Conservation (phyloP, 2,888 invertebrate genomes). For the Osmoderma eremita region DNA sequence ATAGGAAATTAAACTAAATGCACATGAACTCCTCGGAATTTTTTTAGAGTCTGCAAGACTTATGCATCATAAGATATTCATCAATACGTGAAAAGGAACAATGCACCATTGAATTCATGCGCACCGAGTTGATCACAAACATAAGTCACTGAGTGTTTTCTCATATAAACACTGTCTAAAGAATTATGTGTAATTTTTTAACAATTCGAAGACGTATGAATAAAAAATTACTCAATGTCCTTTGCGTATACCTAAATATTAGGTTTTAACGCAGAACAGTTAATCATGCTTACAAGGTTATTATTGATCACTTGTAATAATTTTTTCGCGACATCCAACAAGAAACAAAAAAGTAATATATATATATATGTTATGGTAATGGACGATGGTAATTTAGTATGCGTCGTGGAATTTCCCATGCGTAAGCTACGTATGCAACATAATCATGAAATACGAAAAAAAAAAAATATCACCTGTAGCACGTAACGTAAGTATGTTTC, state of each 20-base stretch:
- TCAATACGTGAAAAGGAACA: not conserved
- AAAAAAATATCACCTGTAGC: conserved; percentile 34
- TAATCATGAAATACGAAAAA: conserved; percentile 21
- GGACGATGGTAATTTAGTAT: not conserved
- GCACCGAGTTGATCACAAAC: not conserved
- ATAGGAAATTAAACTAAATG: conserved; percentile 21
- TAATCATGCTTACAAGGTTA: conserved; percentile 9
- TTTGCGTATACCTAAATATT: conserved; percentile 38
- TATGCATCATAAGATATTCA: too few species aligned
- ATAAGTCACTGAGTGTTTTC: not conserved
- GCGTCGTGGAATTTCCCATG: conserved; percentile 21
- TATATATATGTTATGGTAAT: not conserved
- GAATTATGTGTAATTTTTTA: too few species aligned
- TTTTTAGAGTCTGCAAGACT: too few species aligned
- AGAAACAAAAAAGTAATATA: conserved; percentile 6
- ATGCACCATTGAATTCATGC: not conserved
- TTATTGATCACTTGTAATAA: conserved; percentile 2
- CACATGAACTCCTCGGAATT: not conserved
- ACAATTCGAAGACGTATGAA: not conserved
- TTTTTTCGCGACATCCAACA: conserved; percentile 5
- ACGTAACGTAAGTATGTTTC: conserved; percentile 25
- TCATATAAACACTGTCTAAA: too few species aligned
- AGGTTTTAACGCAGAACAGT: conserved; percentile 18
- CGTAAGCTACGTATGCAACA: conserved; percentile 22
- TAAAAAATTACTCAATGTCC: conserved; percentile 2